Evolutionary conservation across 2,888 invertebrate genomes (phyloP), one percentile per base, ranked within the genome.

Genomic region (Oscheius sp.): DNA sequence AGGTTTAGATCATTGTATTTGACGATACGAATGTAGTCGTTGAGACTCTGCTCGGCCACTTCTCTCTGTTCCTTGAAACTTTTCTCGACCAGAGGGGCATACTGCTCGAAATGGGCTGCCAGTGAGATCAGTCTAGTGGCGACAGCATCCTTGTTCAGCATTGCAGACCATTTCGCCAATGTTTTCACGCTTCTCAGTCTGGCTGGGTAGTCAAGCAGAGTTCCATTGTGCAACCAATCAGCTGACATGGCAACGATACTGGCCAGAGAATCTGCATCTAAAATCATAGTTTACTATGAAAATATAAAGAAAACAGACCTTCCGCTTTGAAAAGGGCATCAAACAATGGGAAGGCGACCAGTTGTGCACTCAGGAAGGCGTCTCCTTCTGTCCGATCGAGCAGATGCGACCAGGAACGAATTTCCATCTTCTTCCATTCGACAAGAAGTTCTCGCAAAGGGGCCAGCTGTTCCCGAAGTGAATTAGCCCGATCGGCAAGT

Each of bases 1-100:
- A 96, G 96, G 87, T 94, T 97, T 13, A 95, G 92, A 88, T 99
- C 97, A 86, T 94, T 94, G 94, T 97, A 99, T 53, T 95, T 92
- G 68, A 94, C 94, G 72, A 99, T 96, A 90, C 96, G 96, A 0
- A 98, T 94, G 89, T 95, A 95, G 83, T 96, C 96, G 82, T 90
- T 82, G 11, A 99, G 90, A 89, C 95, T 94, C 90, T 95, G 95
- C 88, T 96, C 96, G 76, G 97, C 94, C 0, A 96, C 95, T 0
- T 92, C 89, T 47, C 94, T 93, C 85, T 92, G 92, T 0, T 90
- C 88, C 2, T 91, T 89, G 88, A 85, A 55, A 58, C 76, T 76
- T n/a, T 76, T 75, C 21, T 80, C 73, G 5, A 85, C 75, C 4
- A 66, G n/a, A 9, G 76, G 68, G 2, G 72, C 55, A 66, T 96